A percentile compares a stretch with the other conserved stretches of the same genome.
Conservation (phyloP, 2,797 vertebrate species). For the Enteromius fasciolatus region DNA sequence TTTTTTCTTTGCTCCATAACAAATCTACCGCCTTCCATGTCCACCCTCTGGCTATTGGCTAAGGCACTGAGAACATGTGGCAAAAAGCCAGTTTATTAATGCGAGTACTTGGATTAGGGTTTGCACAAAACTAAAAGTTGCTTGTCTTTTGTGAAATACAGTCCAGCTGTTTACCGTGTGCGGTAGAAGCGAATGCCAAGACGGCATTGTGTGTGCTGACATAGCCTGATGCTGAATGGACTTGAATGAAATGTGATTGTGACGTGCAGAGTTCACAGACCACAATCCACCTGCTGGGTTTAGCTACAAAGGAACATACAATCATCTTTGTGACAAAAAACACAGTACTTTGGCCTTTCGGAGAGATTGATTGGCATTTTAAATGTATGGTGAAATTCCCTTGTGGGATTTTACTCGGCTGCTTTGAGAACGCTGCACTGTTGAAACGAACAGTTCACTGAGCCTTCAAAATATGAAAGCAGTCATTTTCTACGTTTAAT, state of each 20-base stretch:
- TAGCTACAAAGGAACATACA: neutral
- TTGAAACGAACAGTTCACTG: neutral
- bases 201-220: constrained; percentile 68
- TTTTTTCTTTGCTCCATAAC: constrained; percentile 27
- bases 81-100: constrained; percentile 54
- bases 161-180: constrained; percentile 79
- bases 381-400: constrained; percentile 13
- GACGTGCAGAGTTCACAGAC: constrained; percentile 19
- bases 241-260: constrained; percentile 30
- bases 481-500: neutral
- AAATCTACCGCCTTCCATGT: constrained; percentile 38
- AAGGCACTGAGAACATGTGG: constrained; percentile 25
- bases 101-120: constrained; percentile 34
- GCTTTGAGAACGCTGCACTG: neutral
- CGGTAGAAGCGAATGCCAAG: constrained; percentile 71
- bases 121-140: constrained; percentile 47
- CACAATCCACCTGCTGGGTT: constrained; percentile 56
- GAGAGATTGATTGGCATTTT: constrained; percentile 30
- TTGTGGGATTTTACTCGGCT: neutral
- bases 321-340: constrained; percentile 19
- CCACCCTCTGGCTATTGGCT: constrained; percentile 36
- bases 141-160: constrained; percentile 68
- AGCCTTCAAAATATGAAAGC: neutral
- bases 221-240: constrained; percentile 31
- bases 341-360: constrained; percentile 19